These are phyloP conservation scores for Notarius lentiginosus DNA, from an alignment of 2,113 vertebrate genomes.

Conservation along the genomic window DNA sequence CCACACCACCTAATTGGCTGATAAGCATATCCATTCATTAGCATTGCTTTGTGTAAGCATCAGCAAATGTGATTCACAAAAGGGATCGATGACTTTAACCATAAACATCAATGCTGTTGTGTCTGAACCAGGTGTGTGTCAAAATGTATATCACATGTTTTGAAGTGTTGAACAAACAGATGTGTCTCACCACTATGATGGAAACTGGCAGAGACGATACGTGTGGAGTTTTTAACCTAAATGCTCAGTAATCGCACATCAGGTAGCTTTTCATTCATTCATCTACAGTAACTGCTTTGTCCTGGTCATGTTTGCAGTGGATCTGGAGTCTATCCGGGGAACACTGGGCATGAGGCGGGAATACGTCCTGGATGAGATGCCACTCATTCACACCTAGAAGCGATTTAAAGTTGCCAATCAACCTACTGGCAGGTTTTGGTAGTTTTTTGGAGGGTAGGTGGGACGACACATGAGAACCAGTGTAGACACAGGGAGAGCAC, in stretches of 20 bases:
- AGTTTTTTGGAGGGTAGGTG: not conserved
- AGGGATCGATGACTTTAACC: constrained; percentile 17
- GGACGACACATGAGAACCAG: not conserved
- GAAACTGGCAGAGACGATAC: not conserved
- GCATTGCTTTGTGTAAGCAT: constrained; percentile 15
- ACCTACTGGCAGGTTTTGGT: not conserved
- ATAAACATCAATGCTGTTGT: not conserved
- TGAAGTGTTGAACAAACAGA: not conserved
- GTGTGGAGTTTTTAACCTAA: not conserved
- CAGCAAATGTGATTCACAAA: constrained; percentile 11
- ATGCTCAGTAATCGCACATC: not conserved
- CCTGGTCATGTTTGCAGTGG: not conserved
- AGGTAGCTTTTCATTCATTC: not conserved
- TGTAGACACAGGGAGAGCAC: not conserved
- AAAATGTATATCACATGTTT: not conserved
- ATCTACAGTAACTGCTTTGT: not conserved
- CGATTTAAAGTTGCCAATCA: not conserved
- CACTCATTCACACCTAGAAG: not conserved
- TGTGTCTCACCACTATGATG: not conserved
- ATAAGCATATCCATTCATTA: constrained; percentile 44
- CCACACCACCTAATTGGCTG: constrained; percentile 39
- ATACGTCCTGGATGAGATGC: not conserved
- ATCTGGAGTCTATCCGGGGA: not conserved
- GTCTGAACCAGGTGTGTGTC: not conserved
- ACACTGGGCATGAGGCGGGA: not conserved